Conservation (phyloP, 2,888 invertebrate species). For the Conops quadrifasciatus region DNA sequence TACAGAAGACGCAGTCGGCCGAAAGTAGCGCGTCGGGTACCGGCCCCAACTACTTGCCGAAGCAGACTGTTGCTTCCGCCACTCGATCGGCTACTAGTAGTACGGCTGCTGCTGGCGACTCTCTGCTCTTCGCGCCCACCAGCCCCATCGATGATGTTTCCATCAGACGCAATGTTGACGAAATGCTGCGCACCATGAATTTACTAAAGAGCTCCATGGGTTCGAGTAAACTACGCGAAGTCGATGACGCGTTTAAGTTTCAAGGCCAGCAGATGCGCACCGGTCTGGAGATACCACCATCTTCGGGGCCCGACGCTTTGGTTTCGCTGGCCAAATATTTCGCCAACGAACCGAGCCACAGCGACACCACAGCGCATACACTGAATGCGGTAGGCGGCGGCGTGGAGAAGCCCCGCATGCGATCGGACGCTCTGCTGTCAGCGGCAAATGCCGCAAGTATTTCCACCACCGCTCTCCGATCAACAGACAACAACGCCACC, state of each 20-base stretch:
- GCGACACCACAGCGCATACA: conserved; percentile 56
- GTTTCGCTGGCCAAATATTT: conserved; percentile 84
- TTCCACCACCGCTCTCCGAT: conserved; percentile 5
- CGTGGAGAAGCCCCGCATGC: conserved; percentile 1
- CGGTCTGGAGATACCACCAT: conserved; percentile 76
- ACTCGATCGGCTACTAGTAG: neutral
- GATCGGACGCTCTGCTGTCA: neutral
- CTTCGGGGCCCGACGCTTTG: conserved; percentile 79
- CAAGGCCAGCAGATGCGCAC: conserved; percentile 68
- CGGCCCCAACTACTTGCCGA: conserved; percentile 60
- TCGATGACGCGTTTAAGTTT: conserved; percentile 60
- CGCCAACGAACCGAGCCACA: conserved; percentile 66
- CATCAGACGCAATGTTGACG: conserved; percentile 74
- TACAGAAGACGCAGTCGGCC: conserved; percentile 28
- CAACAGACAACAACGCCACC: conserved; percentile 48
- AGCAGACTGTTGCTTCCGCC: conserved; percentile 40
- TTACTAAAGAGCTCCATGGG: conserved; percentile 69
- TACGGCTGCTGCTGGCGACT: conserved; percentile 49
- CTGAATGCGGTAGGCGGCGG: conserved; percentile 11
- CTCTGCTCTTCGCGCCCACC: conserved; percentile 54
- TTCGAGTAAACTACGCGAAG: conserved; percentile 62
- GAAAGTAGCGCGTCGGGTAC: conserved; percentile 49
- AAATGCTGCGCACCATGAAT: conserved; percentile 74
- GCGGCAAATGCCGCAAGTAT: neutral
- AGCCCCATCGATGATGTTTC: conserved; percentile 48